Evolutionary conservation across 2,113 vertebrate genomes (phyloP), one percentile per base, ranked within the genome.

Genomic region (Apteryx mantelli): DNA sequence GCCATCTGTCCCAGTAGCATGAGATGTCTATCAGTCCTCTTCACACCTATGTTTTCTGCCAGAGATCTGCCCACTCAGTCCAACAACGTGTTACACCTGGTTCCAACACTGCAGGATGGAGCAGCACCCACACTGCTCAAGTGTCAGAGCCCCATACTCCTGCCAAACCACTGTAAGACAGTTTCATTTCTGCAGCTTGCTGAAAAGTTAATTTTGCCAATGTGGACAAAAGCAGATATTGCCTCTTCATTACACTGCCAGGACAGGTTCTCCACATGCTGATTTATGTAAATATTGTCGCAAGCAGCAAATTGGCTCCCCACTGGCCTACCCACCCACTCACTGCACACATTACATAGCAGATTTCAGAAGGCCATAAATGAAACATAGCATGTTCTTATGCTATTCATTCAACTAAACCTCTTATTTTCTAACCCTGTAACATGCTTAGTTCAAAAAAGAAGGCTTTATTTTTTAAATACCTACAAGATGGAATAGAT

Each of bases 61-160:
- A 96, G 92, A 84, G 92, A 94, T 56, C 91, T 94, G 96, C 86
- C 92, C 26, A 12, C 90, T 65, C 75, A 70, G 64, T 28, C 44
- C 38, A 3, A 11, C 48, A 1, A 0, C 3, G 55, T 6, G 64
- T 6, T 55, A 77, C 3, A 34, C 68, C 53, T 0, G 0, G 60
- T 66, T 84, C 65, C 69, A 34, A 3, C 0, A 0, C 74, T 53
- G 60, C 0, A 0, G 26, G 53, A 80, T 38, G 36, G 22, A 66
- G 25, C 92, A 50, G 34, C 53, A 44, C 70, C 42, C 86, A 79
- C 12, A 0, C 17, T 3, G 2, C 68, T 55, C 56, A 10, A 89
- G 61, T 16, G 28, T 1, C 1, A 0, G 73, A 63, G n/a, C 0
- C 0, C 12, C 0, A 0, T 5, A 0, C 24, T 76, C 53, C 82